phyloP scores from a whole-genome alignment of 2,113 vertebrate species.

The Neopipo cinnamomea region DNA sequence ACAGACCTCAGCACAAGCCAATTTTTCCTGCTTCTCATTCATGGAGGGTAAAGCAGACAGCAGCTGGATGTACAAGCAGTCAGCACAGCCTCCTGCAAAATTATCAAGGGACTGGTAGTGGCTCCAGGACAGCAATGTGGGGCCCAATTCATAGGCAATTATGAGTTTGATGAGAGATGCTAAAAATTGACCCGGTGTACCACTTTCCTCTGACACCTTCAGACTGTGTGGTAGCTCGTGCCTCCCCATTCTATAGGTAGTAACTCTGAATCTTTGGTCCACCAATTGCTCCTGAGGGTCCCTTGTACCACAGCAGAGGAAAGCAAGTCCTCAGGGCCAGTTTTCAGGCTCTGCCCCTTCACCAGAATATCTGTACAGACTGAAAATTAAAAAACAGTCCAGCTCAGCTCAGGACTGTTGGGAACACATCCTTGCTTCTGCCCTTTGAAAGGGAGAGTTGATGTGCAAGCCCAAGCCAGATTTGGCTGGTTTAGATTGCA shows the following conservation, averaged over 20 bases:
- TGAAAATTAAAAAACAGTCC: not conserved
- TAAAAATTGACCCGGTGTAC: not conserved
- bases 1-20: not conserved
- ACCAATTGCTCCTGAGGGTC: not conserved
- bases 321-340: not conserved
- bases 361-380: not conserved
- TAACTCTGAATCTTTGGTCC: not conserved
- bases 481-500: not conserved
- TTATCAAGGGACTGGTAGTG: not conserved
- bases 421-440: not conserved
- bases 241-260: not conserved
- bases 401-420: not conserved
- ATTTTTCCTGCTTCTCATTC: not conserved
- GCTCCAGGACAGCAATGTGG: not conserved
- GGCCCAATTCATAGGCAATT: not conserved
- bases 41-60: not conserved
- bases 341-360: not conserved
- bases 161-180: not conserved
- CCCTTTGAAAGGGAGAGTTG: not conserved
- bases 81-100: not conserved
- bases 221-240: rapidly evolving
- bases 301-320: not conserved
- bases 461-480: not conserved
- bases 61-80: not conserved
- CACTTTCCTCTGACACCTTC: not conserved